Conservation (phyloP, 2,888 invertebrate species). For the Meghimatium bilineatum region DNA sequence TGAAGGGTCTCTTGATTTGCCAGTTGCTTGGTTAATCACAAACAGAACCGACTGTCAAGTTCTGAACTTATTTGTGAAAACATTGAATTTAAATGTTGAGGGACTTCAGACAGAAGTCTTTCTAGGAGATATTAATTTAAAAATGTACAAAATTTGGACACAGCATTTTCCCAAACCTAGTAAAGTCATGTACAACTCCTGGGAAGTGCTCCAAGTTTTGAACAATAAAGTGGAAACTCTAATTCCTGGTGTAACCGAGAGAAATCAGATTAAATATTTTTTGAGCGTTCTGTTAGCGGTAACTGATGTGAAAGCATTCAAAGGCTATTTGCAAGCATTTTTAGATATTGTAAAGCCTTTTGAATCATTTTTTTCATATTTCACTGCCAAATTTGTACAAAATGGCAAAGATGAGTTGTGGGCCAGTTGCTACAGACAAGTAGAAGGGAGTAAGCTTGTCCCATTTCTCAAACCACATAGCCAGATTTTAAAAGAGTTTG, state of each 20-base stretch:
- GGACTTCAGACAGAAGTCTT: constrained; percentile 37
- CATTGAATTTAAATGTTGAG: constrained; percentile 17
- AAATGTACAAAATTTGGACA: constrained; percentile 31
- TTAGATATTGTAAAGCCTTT: constrained; percentile 23
- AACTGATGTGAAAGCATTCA: constrained; percentile 24
- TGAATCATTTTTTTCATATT: constrained; percentile 23
- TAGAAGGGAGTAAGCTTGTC: neutral
- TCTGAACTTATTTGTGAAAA: constrained; percentile 29
- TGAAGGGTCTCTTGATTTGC: constrained; percentile 35
- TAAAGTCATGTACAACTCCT: constrained; percentile 32
- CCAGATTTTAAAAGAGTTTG: constrained; percentile 27
- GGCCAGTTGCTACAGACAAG: constrained; percentile 41
- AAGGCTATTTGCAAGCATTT: constrained; percentile 26
- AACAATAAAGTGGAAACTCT: constrained; percentile 16
- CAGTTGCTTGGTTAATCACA: constrained; percentile 44
- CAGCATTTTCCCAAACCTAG: constrained; percentile 41
- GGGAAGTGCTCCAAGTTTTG: constrained; percentile 36
- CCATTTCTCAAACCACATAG: constrained; percentile 34
- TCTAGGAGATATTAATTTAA: constrained; percentile 29
- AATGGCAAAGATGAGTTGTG: constrained; percentile 38
- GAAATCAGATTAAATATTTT: constrained; percentile 15
- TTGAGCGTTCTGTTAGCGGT: constrained; percentile 12
- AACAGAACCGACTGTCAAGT: constrained; percentile 22
- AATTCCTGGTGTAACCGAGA: constrained; percentile 7
- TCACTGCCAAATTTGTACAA: constrained; percentile 32